phyloP scores from a whole-genome alignment of 2,888 invertebrate genomes.

The Hyppa rectilinea region DNA sequence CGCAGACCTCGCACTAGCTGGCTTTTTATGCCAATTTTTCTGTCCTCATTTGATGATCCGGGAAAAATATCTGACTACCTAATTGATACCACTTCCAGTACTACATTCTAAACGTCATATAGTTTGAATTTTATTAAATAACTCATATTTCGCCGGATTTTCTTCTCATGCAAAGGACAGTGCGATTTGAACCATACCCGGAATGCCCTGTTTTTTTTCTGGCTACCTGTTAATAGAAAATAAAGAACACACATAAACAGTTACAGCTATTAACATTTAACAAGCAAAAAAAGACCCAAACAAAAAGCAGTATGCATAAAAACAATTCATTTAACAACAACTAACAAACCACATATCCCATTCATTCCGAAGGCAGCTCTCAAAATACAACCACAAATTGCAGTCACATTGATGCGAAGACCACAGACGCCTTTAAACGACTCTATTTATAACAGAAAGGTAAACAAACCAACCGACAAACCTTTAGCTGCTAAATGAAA shows the following conservation, averaged over 20 bases:
- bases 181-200: too few relatives aligned
- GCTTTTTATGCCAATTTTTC: constrained; percentile 21
- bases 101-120: neutral
- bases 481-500: constrained; percentile 65
- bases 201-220: neutral
- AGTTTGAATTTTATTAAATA: neutral
- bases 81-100: constrained; percentile 1
- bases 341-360: constrained; percentile 48
- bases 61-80: constrained; percentile 5
- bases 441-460: constrained; percentile 64
- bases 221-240: neutral
- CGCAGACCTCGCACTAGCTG: constrained; percentile 23
- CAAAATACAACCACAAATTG: constrained; percentile 50
- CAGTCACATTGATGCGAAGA: constrained; percentile 53
- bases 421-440: constrained; percentile 53
- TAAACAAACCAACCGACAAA: constrained; percentile 65
- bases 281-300: neutral
- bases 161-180: neutral
- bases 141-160: neutral
- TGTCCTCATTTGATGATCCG: constrained; percentile 17
- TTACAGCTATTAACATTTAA: too few relatives aligned
- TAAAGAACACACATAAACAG: neutral
- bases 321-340: constrained; percentile 37
- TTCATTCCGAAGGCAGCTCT: constrained; percentile 41
- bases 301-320: constrained; percentile 14